phyloP scores from a whole-genome alignment of 1,140 invertebrate genomes.

The Drosophila miranda region DNA sequence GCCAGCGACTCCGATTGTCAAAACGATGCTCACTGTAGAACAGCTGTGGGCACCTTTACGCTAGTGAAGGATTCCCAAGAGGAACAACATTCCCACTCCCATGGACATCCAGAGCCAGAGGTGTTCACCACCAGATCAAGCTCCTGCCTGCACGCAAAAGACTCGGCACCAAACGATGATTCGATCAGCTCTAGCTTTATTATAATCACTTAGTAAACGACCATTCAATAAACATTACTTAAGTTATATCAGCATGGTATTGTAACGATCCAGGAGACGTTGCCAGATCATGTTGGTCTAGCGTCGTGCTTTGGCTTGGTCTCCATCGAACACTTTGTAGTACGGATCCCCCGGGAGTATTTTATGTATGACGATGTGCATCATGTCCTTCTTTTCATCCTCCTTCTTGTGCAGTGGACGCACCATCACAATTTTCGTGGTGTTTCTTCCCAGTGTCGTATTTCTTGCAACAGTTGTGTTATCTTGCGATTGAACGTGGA shows the following conservation, averaged over 20 bases:
- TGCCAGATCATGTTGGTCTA: conserved; percentile 49
- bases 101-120: conserved; percentile 8
- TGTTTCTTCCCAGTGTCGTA: background rate
- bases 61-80: conserved; percentile 43
- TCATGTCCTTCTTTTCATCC: conserved; percentile 5
- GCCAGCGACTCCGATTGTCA: conserved; percentile 59
- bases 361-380: conserved; percentile 45
- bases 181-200: conserved; percentile 39
- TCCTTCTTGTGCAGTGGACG: conserved; percentile 14
- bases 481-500: background rate
- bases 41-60: conserved; percentile 48
- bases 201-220: conserved; percentile 40
- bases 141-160: conserved; percentile 38
- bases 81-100: background rate
- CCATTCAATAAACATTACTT: conserved; percentile 13
- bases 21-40: conserved; percentile 46
- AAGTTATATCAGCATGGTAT: conserved; percentile 37
- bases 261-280: conserved; percentile 30
- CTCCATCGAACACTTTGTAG: conserved; percentile 39
- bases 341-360: conserved; percentile 38
- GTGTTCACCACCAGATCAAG: conserved; percentile 47
- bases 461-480: background rate
- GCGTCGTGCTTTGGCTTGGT: conserved; percentile 26
- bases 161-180: conserved; percentile 15
- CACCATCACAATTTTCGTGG: background rate